Evolutionary conservation across 2,797 vertebrate genomes (phyloP), one percentile per base, ranked within the genome.

Genomic region (Tolypeutes matacus): DNA sequence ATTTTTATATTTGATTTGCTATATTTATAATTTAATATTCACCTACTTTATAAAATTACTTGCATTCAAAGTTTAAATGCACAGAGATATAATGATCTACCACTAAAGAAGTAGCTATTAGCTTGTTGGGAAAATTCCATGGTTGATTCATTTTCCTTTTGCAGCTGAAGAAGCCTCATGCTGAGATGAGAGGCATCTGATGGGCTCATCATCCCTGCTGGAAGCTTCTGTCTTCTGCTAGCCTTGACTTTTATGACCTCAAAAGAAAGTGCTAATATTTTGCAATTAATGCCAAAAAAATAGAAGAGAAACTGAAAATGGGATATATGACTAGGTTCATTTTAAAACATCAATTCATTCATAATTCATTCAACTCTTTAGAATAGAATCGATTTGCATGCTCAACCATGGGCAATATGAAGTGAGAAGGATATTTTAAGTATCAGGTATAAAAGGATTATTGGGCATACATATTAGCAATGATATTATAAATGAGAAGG

Each of bases 61-160:
- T 90, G n/a, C 39, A 93, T n/a, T 51, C 42, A 70, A 84, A 93
- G 60, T 70, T 29, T 92, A 75, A 80, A 70, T 83, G 56, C 98
- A 98, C 95, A 98, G 97, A 94, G 97, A 97, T 98, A 98, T 98
- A 98, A 98, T 98, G 95, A 56, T 75, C 77, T 96, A 80, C 97
- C 97, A 62, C 95, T 97, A 93, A 96, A 92, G 97, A 96, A 97
- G 97, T 97, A 97, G 92, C 94, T 97, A 98, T 98, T 98, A 98
- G 97, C 96, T 97, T 98, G 96, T 98, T 98, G 96, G 95, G 97
- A 98, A 98, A 98, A 98, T 98, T 98, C 96, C 92, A 96, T 86
- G 89, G 96, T 87, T 96, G 92, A 67, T 36, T 95, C 95, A 84
- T 88, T 96, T 97, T 97, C 94, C 96, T 94, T 98, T 97, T 98